phyloP scores from a whole-genome alignment of 2,113 vertebrate genomes.

The Cynopterus brachyotis region DNA sequence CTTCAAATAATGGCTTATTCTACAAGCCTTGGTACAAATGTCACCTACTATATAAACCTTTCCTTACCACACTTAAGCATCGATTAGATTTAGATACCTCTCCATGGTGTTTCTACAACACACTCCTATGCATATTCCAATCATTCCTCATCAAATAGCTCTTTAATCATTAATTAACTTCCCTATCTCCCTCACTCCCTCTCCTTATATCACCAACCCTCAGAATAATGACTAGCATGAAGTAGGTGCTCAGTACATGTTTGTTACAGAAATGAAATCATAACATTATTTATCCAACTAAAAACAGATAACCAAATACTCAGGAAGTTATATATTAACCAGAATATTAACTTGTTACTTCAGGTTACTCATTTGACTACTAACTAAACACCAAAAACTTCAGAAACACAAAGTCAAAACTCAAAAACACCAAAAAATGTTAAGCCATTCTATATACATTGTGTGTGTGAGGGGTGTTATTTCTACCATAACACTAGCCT shows the following conservation, averaged over 20 bases:
- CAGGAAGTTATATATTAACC: neutral
- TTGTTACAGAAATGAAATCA: neutral
- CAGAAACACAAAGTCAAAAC: conserved; percentile 41
- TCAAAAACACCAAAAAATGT: conserved; percentile 2
- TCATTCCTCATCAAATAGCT: neutral
- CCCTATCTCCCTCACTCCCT: neutral
- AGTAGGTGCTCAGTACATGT: neutral
- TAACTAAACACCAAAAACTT: conserved; percentile 11
- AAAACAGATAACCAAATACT: conserved; percentile 28
- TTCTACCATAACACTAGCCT: neutral
- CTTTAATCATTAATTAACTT: neutral
- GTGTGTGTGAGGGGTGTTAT: neutral
- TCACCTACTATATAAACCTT: neutral
- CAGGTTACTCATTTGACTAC: neutral
- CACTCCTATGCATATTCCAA: neutral
- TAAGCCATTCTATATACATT: neutral
- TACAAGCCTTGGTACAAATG: neutral
- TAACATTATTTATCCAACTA: neutral
- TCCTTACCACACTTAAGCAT: conserved; percentile 15
- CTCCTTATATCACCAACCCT: neutral
- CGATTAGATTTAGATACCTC: neutral
- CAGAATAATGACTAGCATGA: neutral
- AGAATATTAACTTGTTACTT: conserved; percentile 17
- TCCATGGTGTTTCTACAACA: neutral
- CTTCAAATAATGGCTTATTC: neutral